phyloP scores from a whole-genome alignment of 2,797 vertebrate genomes.

The Scarus forsteni region DNA sequence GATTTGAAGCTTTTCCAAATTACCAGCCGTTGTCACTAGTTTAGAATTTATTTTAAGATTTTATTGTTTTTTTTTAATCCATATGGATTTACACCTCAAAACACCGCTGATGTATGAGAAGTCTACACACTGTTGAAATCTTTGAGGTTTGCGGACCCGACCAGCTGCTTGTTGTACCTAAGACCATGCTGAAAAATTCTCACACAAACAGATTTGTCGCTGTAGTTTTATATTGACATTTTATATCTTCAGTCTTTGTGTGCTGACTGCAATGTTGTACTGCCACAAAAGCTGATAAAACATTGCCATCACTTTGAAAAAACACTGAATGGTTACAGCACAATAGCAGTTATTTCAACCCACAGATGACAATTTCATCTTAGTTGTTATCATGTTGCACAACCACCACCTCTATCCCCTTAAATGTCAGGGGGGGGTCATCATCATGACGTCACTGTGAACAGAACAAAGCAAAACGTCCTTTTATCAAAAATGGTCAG shows the following conservation, averaged over 20 bases:
- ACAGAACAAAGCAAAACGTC: constrained; percentile 27
- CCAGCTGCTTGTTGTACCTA: too few relatives aligned
- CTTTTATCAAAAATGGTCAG: constrained; percentile 36
- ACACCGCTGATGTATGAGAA: too few relatives aligned
- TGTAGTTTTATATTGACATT: background rate
- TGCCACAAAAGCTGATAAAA: background rate
- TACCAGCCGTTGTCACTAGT: too few relatives aligned
- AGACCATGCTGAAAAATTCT: too few relatives aligned
- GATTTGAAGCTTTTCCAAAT: too few relatives aligned
- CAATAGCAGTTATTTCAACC: constrained; percentile 17
- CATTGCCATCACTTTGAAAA: background rate
- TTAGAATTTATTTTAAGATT: too few relatives aligned
- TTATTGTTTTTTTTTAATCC: too few relatives aligned
- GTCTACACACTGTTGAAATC: too few relatives aligned
- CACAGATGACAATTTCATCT: constrained; percentile 32
- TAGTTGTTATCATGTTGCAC: constrained; percentile 44
- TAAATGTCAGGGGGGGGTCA: constrained; percentile 42
- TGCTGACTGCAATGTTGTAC: background rate
- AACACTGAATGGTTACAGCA: background rate
- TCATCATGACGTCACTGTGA: constrained; percentile 33
- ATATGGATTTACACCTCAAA: too few relatives aligned
- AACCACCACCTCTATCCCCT: constrained; percentile 16
- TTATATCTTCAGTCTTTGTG: background rate
- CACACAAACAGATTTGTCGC: too few relatives aligned
- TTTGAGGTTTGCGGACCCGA: too few relatives aligned